Percentiles rank a stretch among this genome's conserved stretches.
Conservation (phyloP, 2,797 vertebrate genomes). For the Ctenopoma kingsleyae region DNA sequence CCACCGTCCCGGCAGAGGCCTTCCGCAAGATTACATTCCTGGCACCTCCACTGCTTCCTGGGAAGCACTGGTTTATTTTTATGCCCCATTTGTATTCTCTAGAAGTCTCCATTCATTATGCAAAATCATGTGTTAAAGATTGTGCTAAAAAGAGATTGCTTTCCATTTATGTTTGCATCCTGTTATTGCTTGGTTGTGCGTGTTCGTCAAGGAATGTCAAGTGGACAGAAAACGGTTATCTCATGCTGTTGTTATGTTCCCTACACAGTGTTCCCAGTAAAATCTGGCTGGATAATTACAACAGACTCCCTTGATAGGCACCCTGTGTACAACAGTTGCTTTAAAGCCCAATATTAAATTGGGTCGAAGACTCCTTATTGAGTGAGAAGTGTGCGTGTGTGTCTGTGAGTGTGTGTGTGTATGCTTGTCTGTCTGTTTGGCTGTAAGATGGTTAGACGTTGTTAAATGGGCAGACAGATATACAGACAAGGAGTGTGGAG, state of each 20-base stretch:
- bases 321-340: slow-evolving; percentile 52
- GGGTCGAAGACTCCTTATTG: slow-evolving; percentile 64
- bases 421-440: slow-evolving; percentile 12
- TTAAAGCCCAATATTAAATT: slow-evolving; percentile 62
- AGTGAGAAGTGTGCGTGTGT: slow-evolving; percentile 66
- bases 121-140: slow-evolving; percentile 57
- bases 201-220: slow-evolving; percentile 76
- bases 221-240: slow-evolving; percentile 80
- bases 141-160: slow-evolving; percentile 61
- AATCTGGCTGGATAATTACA: slow-evolving; percentile 69
- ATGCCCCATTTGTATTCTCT: slow-evolving; percentile 49
- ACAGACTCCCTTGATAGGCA: slow-evolving; percentile 63
- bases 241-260: slow-evolving; percentile 82
- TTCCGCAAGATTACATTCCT: slow-evolving; percentile 68
- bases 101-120: slow-evolving; percentile 57
- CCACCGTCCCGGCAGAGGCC: slow-evolving; percentile 56
- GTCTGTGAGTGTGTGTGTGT: slow-evolving; percentile 49
- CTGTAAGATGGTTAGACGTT: slow-evolving; percentile 51
- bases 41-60: slow-evolving; percentile 57
- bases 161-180: slow-evolving; percentile 57
- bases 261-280: slow-evolving; percentile 55
- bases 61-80: slow-evolving; percentile 55
- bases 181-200: slow-evolving; percentile 69
- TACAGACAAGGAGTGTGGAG: slow-evolving; percentile 42
- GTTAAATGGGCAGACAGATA: slow-evolving; percentile 61